Evolutionary conservation across 2,888 invertebrate species (phyloP).

Genomic region (Perdita meconis): DNA sequence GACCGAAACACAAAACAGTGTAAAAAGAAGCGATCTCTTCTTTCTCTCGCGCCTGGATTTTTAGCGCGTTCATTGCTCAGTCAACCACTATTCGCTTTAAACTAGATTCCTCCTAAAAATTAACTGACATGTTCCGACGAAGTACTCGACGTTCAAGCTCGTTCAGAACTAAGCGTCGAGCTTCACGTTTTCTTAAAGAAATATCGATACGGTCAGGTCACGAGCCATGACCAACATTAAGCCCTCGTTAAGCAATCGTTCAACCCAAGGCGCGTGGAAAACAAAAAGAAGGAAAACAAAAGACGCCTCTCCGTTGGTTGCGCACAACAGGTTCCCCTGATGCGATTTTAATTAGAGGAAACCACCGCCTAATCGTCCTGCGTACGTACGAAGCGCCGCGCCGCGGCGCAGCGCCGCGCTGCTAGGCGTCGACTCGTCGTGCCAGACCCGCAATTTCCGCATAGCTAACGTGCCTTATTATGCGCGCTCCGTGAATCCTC

Average conservation of each 20-base stretch:
- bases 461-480: conserved; percentile 41
- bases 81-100: no score
- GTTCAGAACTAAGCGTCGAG: not conserved
- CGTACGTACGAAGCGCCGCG: conserved; percentile 43
- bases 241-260: conserved; percentile 17
- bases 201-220: not conserved
- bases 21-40: not conserved
- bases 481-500: conserved; percentile 5
- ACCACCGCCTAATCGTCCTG: conserved; percentile 51
- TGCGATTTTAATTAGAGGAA: conserved; percentile 63
- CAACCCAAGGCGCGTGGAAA: not conserved
- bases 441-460: conserved; percentile 33
- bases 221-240: not conserved
- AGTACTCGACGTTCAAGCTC: not conserved
- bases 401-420: no score
- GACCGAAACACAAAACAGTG: not conserved
- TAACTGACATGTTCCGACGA: not conserved
- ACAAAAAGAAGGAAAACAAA: not conserved
- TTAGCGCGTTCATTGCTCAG: not conserved
- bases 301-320: not conserved
- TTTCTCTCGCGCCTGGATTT: not conserved
- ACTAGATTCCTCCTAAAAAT: no score
- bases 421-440: conserved; percentile 32
- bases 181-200: not conserved
- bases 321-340: conserved; percentile 33